Evolutionary conservation across 2,113 vertebrate species (phyloP), one percentile per base, ranked within the genome.

Genomic region (Bagarius yarrelli): DNA sequence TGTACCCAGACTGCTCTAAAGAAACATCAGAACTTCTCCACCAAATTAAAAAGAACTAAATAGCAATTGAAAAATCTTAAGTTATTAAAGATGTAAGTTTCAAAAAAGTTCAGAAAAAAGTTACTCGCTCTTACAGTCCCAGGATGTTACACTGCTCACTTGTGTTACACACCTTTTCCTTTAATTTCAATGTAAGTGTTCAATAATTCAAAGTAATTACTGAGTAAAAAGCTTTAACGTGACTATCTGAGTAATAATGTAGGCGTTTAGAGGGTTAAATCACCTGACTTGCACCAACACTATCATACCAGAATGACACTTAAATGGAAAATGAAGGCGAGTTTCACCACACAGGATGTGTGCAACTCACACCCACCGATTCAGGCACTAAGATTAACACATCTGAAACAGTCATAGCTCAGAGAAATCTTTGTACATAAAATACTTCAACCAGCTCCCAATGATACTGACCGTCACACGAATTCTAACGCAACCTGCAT

Each of bases 311-410:
- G 30, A 3, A 19, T 69, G 30, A 53, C 63, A 60, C 30, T 50
- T 80, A 60, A 69, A 76, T 63, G 27, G 72, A 81, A 59, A 21
- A 34, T 44, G 80, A 47, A 67, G 61, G 53, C 47, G 36, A 32
- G 53, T 70, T 76, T 77, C 73, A 60, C 19, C 61, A 76, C 72
- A 69, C 63, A 82, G 73, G 61, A 76, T 59, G 63, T 59, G 80
- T 36, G 56, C 32, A 59, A 76, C n/a, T 70, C 27, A 50, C 53
- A 70, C 63, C 25, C 27, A 25, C 59, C 25, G 64, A 59, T 67
- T 52, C 19, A 67, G n/a, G 25, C 73, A 40, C 30, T 52, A 1
- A 70, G 56, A 63, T 72, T 25, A 77, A 15, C 50, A 30, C 70
- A 53, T 73, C 63, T 57, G 14, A 75, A 60, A 52, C 78, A 3